Conservation (phyloP, 2,888 invertebrate genomes). For the Cenopis cana region DNA sequence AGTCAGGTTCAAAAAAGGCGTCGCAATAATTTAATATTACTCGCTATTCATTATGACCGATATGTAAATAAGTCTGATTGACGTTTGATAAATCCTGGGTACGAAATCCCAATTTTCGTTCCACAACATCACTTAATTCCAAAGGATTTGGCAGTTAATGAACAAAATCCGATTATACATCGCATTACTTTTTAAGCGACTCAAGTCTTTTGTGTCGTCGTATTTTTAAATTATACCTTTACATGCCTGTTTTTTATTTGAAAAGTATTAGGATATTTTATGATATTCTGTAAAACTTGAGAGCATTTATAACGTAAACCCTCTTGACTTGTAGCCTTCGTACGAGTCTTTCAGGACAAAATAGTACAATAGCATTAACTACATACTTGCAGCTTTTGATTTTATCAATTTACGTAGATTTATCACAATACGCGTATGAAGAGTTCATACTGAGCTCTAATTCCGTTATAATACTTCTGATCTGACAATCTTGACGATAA, state of each 20-base stretch:
- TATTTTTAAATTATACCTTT: not conserved
- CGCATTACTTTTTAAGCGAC: constrained; percentile 4
- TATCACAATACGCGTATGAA: too few species aligned
- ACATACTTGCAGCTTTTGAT: too few species aligned
- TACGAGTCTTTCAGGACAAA: not conserved
- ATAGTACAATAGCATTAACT: too few species aligned
- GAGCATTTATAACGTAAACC: not conserved
- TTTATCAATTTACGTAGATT: too few species aligned
- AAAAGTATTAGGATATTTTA: not conserved
- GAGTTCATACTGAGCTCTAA: too few species aligned
- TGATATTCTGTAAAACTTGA: not conserved
- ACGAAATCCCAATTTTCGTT: not conserved
- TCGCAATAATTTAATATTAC: not conserved
- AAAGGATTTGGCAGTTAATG: not conserved
- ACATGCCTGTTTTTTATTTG: not conserved
- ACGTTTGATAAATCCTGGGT: not conserved
- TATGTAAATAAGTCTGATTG: not conserved
- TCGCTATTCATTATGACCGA: not conserved
- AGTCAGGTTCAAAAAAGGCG: not conserved
- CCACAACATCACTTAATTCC: not conserved
- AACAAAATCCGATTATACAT: constrained; percentile 16
- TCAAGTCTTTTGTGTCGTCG: not conserved
- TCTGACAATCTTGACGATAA: too few species aligned
- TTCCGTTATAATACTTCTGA: too few species aligned
- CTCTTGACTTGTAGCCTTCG: not conserved